phyloP scores from a whole-genome alignment of 1,140 invertebrate species.

The Gryllus bimaculatus region DNA sequence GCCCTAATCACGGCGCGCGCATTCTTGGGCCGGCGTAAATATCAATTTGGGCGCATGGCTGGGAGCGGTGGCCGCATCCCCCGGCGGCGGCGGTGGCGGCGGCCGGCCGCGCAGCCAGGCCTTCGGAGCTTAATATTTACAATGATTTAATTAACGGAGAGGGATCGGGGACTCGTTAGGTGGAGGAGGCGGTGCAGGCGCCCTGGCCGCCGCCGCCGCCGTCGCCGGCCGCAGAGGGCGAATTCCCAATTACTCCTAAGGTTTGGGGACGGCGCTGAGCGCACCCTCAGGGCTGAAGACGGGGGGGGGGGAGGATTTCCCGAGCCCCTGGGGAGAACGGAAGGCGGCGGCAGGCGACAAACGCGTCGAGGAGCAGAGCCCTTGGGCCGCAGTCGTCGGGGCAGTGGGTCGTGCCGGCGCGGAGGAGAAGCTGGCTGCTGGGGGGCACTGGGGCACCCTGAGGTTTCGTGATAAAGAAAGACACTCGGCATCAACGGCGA shows the following conservation, averaged over 20 bases:
- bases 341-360: not conserved
- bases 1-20: not conserved
- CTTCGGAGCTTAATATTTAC: not conserved
- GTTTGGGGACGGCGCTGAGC: not conserved
- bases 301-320: not conserved
- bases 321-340: not conserved
- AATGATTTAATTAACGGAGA: slow-evolving; percentile 5
- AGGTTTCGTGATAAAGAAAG: too few species aligned
- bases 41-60: slow-evolving; percentile 3
- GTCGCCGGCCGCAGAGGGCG: not conserved
- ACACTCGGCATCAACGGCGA: too few species aligned
- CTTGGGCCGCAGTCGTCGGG: too few species aligned
- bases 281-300: too few species aligned
- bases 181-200: not conserved
- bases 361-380: too few species aligned
- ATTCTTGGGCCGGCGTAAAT: not conserved
- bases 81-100: too few species aligned
- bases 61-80: not conserved
- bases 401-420: too few species aligned
- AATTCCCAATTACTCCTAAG: not conserved
- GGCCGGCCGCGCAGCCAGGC: too few species aligned
- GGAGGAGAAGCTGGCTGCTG: too few species aligned
- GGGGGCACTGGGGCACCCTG: too few species aligned
- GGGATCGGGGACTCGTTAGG: not conserved
- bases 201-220: too few species aligned